phyloP scores from a whole-genome alignment of 1,140 invertebrate species.

The Zaprionus africanus region DNA sequence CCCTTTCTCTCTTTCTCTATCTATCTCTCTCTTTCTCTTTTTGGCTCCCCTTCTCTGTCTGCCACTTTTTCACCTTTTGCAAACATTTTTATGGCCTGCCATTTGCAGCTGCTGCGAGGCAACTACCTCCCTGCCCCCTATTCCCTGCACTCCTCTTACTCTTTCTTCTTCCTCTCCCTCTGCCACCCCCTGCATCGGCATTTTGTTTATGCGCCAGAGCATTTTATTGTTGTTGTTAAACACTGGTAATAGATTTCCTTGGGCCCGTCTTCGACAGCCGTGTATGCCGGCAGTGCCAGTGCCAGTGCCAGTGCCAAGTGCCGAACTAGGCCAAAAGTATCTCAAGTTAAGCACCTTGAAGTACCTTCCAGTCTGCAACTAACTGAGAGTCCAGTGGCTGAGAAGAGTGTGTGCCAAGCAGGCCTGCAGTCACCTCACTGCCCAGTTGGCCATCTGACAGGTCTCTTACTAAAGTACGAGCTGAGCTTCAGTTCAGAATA shows the following conservation, averaged over 20 bases:
- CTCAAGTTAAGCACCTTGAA: slow-evolving; percentile 20
- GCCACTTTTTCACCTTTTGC: slow-evolving; percentile 51
- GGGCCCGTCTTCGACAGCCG: slow-evolving; percentile 17
- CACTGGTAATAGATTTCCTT: slow-evolving; percentile 74
- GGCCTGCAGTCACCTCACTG: slow-evolving; percentile 23
- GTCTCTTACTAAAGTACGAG: neutral
- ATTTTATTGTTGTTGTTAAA: slow-evolving; percentile 79
- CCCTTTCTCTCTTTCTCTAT: neutral
- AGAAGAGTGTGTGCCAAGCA: slow-evolving; percentile 19
- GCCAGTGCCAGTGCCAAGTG: slow-evolving; percentile 17
- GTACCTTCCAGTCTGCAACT: slow-evolving; percentile 7
- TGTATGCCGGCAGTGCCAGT: slow-evolving; percentile 10
- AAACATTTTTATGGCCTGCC: slow-evolving; percentile 78
- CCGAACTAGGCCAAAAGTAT: slow-evolving; percentile 28
- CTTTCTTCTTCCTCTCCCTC: neutral
- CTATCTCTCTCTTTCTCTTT: neutral
- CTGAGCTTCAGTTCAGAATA: neutral
- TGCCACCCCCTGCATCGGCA: neutral
- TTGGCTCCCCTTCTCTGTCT: neutral
- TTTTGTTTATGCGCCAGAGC: slow-evolving; percentile 54
- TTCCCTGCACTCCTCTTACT: neutral
- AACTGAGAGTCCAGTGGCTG: neutral
- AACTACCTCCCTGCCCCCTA: neutral
- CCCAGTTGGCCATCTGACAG: neutral
- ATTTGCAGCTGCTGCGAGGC: slow-evolving; percentile 64